Conservation (phyloP, 2,797 vertebrate species). For the Intellagama lesueurii region DNA sequence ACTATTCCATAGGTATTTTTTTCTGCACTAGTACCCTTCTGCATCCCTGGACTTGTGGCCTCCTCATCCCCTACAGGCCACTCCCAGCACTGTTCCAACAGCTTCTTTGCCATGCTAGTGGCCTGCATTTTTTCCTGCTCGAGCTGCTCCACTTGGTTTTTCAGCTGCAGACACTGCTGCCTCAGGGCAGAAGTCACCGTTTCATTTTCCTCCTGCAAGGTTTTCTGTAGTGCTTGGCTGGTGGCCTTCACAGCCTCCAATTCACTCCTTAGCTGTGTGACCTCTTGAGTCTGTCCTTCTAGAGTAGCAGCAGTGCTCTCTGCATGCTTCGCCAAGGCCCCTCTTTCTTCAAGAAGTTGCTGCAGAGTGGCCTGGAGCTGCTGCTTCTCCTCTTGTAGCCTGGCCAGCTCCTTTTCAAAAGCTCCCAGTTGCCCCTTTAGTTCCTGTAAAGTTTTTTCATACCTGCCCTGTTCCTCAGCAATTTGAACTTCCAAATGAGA, state of each 20-base stretch:
- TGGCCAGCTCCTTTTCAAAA: constrained; percentile 4
- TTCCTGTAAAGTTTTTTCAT: neutral
- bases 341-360: neutral
- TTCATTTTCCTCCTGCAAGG: constrained; percentile 16
- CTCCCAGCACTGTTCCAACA: neutral
- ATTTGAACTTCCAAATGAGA: fast-evolving
- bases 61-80: constrained; percentile 2
- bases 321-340: neutral
- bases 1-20: constrained; percentile 11
- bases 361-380: neutral
- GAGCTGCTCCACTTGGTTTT: neutral
- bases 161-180: constrained; percentile 12
- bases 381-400: constrained; percentile 8
- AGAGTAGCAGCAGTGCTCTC: neutral
- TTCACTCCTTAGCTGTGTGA: neutral
- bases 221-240: constrained; percentile 13
- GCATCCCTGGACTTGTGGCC: neutral
- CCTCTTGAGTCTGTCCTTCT: constrained; percentile 7
- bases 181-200: neutral
- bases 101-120: neutral
- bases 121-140: neutral
- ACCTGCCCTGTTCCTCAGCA: neutral
- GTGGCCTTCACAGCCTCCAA: constrained; percentile 5
- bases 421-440: neutral
- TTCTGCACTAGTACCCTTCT: neutral